phyloP scores from a whole-genome alignment of 2,113 vertebrate genomes.

The Plotosus lineatus region DNA sequence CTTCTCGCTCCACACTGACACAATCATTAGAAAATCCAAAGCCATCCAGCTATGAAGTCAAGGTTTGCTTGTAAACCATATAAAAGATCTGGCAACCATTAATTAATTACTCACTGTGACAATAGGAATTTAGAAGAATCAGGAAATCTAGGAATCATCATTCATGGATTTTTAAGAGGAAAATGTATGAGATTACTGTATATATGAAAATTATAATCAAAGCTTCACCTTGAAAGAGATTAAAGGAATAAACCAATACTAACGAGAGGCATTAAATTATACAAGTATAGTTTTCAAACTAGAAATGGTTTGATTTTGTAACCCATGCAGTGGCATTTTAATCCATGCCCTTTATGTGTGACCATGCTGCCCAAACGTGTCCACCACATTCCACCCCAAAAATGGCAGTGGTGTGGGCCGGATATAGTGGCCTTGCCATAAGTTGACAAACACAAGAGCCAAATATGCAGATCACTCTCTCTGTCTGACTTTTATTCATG shows the following conservation, averaged over 20 bases:
- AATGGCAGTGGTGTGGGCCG: constrained; percentile 37
- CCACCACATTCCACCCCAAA: constrained; percentile 56
- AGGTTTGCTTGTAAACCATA: constrained; percentile 13
- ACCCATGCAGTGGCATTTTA: neutral
- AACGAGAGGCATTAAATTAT: neutral
- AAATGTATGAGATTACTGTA: neutral
- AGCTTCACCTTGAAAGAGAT: neutral
- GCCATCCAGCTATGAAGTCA: neutral
- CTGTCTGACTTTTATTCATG: constrained; percentile 10
- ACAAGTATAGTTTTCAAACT: neutral
- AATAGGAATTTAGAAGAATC: too few relatives aligned
- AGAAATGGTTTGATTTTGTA: neutral
- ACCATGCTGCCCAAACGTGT: constrained; percentile 8
- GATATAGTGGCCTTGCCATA: constrained; percentile 11
- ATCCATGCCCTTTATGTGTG: constrained; percentile 9
- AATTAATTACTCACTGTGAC: neutral
- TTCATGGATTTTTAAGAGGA: neutral
- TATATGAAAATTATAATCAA: neutral
- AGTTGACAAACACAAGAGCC: constrained; percentile 41
- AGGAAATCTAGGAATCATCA: too few relatives aligned
- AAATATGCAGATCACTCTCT: constrained; percentile 38
- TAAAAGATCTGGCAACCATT: constrained; percentile 22
- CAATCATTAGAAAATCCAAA: neutral
- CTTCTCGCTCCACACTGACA: constrained; percentile 42
- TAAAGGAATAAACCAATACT: neutral